Evolutionary conservation across 2,113 vertebrate genomes (phyloP).

Genomic region (Orthonyx spaldingii): DNA sequence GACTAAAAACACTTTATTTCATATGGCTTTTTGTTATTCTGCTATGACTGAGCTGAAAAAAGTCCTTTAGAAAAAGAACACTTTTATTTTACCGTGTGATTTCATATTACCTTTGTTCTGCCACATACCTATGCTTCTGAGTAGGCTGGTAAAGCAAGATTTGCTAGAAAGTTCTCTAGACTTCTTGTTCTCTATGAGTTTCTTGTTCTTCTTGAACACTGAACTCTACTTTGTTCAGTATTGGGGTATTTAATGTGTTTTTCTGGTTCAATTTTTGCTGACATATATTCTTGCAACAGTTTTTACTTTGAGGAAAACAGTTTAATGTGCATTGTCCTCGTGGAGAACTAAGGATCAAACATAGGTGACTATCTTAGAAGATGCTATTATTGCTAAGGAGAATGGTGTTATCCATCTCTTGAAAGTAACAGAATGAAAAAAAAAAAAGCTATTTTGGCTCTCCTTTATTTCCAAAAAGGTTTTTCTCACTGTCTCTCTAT

Average conservation of each 20-base stretch:
- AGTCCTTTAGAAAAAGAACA: neutral
- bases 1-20: neutral
- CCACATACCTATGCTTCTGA: neutral
- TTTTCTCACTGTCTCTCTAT: neutral
- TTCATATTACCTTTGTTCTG: neutral
- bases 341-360: neutral
- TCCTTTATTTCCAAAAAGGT: neutral
- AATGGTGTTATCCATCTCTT: neutral
- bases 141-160: neutral
- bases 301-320: neutral
- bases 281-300: neutral
- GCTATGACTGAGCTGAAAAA: neutral
- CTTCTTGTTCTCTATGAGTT: neutral
- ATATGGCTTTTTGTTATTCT: neutral
- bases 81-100: neutral
- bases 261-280: neutral
- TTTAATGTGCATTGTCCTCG: neutral
- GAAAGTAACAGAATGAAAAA: neutral
- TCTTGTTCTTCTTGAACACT: neutral
- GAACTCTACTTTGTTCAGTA: neutral
- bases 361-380: neutral
- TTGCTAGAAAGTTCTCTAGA: neutral
- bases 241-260: neutral
- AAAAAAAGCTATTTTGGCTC: neutral
- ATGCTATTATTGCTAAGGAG: neutral